Base-by-base conservation (phyloP, 2,888 invertebrate genomes). In the Apamea epomidion region DNA sequence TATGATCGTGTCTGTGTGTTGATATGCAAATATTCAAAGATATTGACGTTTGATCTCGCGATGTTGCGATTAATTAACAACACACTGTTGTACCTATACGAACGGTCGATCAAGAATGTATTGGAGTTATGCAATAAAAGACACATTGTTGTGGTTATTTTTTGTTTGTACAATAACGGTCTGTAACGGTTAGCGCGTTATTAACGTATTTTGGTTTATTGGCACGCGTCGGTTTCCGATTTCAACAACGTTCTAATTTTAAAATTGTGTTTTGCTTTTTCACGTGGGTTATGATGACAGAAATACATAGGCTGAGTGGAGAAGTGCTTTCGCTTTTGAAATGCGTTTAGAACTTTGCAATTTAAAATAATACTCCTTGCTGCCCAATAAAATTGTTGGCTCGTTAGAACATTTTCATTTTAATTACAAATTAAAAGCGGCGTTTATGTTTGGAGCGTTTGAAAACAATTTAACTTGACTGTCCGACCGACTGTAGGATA, bases 211-310 rank as follows among this genome's bases (percentile, higher is more conserved):
- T 92, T 91, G 91, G 89, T 87, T 91, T 92, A 90, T 90, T 84
- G 90, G 92, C 93, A 94, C 94, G 94, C 91, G 89, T 88, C 88
- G 86, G 91, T 90, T 90, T 91, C 86, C 81, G 78, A 91, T 94
- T 93, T 90, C 91, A 82, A 91, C 87, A 86, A 86, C 88, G 88
- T 89, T 92, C 92, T 92, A 91, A 91, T 90, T 92, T 91, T 92
- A 90, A 89, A 90, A 87, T 80, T n/a, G 67, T 87, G 86, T 89
- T 89, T 89, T 83, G 83, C 87, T 87, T 91, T 90, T 87, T 87
- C 85, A 80, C 86, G 83, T 84, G 85, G 72, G 81, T 73, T 87
- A 79, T 85, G 87, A 79, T 85, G 87, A 85, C 87, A 87, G 82
- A 86, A 91, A 91, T 91, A 89, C 79, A 75, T 69, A 81, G 76